Evolutionary conservation across 2,888 invertebrate genomes (phyloP), one percentile per base, ranked within the genome.

Genomic region (Parnassius orleans): DNA sequence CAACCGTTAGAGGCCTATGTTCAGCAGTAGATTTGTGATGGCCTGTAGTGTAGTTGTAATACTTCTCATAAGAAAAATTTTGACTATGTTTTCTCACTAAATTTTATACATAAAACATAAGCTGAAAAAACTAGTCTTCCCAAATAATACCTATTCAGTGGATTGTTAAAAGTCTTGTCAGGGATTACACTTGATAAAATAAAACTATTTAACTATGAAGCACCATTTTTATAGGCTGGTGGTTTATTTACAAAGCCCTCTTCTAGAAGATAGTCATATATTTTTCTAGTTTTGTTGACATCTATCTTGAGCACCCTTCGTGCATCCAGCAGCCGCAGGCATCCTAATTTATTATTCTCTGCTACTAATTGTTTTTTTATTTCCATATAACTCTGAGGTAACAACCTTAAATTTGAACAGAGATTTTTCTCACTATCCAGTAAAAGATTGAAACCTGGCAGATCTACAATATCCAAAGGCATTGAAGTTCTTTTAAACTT

Each of bases 261-360:
- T 72, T 93, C 88, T 61, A 95, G 85, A 42, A 97, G 89, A 82
- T 95, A 94, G 88, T 96, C 95, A 88, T 95, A 96, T 74, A 98
- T 94, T 83, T 96, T 96, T 67, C 98, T 93, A 0, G 98, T 98
- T 83, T 96, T 96, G 83, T 98, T 98, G 2, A 98, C 98, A 90
- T 98, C 98, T 71, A 98, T 98, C 86, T 98, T 98, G 48, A 98
- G 93, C 53, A 98, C 92, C 52, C 93, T 93, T 58, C 98, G 91
- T 0, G 98, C 98, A 78, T 97, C 96, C 2, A 96, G 94, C 66
- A 98, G 87, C 66, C 95, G 93, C 9, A 98, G 85, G 64, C 93
- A 94, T 0, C 96, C 95, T 65, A 93, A 87, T 80, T 96, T 97
- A 65, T 94, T 92, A 81, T 95, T 96, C 79, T 98, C 98, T 0